Evolutionary conservation across 1,140 invertebrate genomes (phyloP).

Genomic region (Medauroidea extradentata): DNA sequence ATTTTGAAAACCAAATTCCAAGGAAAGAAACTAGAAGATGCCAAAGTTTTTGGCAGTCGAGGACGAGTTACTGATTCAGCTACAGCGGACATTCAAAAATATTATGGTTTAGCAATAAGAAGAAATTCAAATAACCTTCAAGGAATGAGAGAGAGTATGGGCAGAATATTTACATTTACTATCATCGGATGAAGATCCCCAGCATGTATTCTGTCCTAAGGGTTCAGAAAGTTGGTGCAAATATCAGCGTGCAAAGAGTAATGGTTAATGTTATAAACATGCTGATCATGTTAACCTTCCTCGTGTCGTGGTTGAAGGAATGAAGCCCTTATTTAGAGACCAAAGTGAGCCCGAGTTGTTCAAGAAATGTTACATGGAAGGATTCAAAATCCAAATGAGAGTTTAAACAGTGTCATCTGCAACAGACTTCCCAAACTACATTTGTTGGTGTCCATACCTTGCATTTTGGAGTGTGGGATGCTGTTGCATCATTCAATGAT

Average conservation of each 20-base stretch:
- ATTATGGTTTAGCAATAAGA: slow-evolving; percentile 19
- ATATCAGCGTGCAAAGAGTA: slow-evolving; percentile 12
- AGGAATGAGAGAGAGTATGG: background rate
- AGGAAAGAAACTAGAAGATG: slow-evolving; percentile 14
- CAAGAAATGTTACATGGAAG: slow-evolving; percentile 17
- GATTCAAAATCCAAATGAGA: slow-evolving; percentile 16
- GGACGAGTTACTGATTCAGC: slow-evolving; percentile 14
- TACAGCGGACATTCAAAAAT: slow-evolving; percentile 14
- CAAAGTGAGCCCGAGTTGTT: slow-evolving; percentile 10
- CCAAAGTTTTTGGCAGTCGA: slow-evolving; percentile 8
- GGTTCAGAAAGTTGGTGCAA: slow-evolving; percentile 23
- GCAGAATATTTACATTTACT: slow-evolving; percentile 14
- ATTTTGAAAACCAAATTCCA: slow-evolving; percentile 4
- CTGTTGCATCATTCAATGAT: slow-evolving; percentile 9
- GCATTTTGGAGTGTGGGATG: slow-evolving; percentile 9
- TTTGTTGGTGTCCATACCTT: slow-evolving; percentile 9
- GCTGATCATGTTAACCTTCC: slow-evolving; percentile 10
- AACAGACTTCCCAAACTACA: slow-evolving; percentile 12
- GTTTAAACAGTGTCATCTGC: slow-evolving; percentile 18
- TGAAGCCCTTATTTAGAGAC: slow-evolving; percentile 16
- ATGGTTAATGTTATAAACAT: background rate
- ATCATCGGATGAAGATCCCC: slow-evolving; percentile 23
- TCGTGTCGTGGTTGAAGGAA: slow-evolving; percentile 18
- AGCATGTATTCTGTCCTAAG: slow-evolving; percentile 22
- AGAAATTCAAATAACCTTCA: slow-evolving; percentile 7